These are phyloP conservation scores for Ladona fulva DNA, from an alignment of 1,140 invertebrate species.

Conservation along the genomic window DNA sequence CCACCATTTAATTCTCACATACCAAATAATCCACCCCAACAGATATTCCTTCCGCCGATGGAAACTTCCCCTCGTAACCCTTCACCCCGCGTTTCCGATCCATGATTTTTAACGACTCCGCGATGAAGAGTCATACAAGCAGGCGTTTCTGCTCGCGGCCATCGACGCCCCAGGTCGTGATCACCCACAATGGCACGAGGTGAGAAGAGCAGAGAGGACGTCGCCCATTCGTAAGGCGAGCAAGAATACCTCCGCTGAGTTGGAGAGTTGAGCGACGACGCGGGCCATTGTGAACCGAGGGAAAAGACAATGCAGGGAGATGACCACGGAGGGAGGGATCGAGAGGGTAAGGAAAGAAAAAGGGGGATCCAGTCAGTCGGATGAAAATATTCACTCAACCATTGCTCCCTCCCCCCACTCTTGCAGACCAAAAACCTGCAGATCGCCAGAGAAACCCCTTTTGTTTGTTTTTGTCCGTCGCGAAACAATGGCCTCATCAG, in stretches of 20 bases:
- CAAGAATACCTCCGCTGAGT: neutral
- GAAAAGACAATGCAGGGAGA: neutral
- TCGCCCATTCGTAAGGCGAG: neutral
- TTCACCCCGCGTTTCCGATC: too few species aligned
- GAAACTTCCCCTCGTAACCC: too few species aligned
- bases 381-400: conserved; percentile 2
- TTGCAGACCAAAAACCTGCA: neutral
- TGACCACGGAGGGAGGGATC: neutral
- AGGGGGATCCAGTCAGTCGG: neutral
- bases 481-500: conserved; percentile 7
- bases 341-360: neutral
- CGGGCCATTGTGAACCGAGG: neutral
- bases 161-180: too few species aligned
- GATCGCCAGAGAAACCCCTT: neutral
- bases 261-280: neutral
- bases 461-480: neutral
- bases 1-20: too few species aligned
- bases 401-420: neutral
- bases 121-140: too few species aligned
- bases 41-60: too few species aligned
- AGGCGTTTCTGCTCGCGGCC: too few species aligned
- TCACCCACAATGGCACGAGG: neutral
- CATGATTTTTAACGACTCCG: too few species aligned
- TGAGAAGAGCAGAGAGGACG: neutral
- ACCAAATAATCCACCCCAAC: too few species aligned